These are phyloP conservation scores for Eulemur coronatus DNA, from an alignment of 2,797 vertebrate genomes.

Conservation along the genomic window DNA sequence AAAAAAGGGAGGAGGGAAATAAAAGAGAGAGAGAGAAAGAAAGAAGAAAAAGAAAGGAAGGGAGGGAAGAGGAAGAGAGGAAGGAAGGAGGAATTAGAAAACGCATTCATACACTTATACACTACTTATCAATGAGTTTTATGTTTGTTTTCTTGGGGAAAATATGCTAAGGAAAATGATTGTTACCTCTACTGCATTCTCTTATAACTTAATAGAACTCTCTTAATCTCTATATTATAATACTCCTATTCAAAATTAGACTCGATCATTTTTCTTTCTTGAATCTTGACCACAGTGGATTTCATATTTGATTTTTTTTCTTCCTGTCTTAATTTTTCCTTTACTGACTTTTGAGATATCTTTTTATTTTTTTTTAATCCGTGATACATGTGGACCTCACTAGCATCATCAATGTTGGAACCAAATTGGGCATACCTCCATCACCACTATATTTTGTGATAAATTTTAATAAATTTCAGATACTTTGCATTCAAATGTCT, in stretches of 20 bases:
- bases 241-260: slow-evolving; percentile 29
- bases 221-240: not conserved
- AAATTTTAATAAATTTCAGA: not conserved
- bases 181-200: not conserved
- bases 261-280: not conserved
- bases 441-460: not conserved
- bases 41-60: not conserved
- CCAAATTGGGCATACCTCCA: not conserved
- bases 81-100: not conserved
- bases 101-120: not conserved
- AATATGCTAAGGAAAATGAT: not conserved
- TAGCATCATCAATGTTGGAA: not conserved
- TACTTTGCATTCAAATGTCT: not conserved
- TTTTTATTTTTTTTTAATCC: not conserved
- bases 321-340: slow-evolving; percentile 15
- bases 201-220: not conserved
- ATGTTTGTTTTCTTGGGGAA: not conserved
- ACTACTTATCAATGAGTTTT: not conserved
- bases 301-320: not conserved
- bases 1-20: not conserved
- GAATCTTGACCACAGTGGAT: not conserved
- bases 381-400: not conserved
- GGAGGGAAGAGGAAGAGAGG: no score
- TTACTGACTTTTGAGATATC: not conserved
- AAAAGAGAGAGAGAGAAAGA: not conserved